Percentiles rank a stretch among this genome's conserved stretches.
These are phyloP conservation scores for Ptiloglossa arizonensis DNA, from an alignment of 1,140 invertebrate genomes.

Conservation along the genomic window DNA sequence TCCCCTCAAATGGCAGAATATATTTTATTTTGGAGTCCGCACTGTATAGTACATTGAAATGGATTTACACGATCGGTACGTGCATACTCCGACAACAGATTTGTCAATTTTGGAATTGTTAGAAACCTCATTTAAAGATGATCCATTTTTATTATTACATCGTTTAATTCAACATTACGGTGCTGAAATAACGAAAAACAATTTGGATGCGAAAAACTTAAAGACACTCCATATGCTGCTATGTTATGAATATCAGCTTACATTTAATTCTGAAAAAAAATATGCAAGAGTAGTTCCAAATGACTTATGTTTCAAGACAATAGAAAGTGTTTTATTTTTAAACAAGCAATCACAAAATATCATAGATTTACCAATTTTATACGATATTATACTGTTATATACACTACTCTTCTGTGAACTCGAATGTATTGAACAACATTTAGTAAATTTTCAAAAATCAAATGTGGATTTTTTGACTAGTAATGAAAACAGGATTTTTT, in stretches of 20 bases:
- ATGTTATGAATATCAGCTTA: constrained; percentile 64
- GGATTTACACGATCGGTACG: constrained; percentile 70
- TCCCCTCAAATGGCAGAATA: too few species aligned
- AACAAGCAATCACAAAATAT: constrained; percentile 3
- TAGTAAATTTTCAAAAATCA: constrained; percentile 55
- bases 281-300: background rate
- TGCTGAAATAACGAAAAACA: constrained; percentile 30
- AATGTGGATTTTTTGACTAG: constrained; percentile 10
- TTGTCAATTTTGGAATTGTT: constrained; percentile 52
- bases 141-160: constrained; percentile 28
- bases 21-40: too few species aligned
- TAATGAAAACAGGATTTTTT: constrained; percentile 32
- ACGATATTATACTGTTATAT: constrained; percentile 66
- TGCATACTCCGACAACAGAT: constrained; percentile 49
- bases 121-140: constrained; percentile 17
- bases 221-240: constrained; percentile 59
- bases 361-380: constrained; percentile 50
- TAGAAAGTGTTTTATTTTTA: constrained; percentile 45
- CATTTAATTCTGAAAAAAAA: constrained; percentile 22
- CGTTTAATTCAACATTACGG: constrained; percentile 50
- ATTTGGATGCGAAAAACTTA: constrained; percentile 52
- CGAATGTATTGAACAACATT: constrained; percentile 43
- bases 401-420: constrained; percentile 55
- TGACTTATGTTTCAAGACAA: constrained; percentile 20
- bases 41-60: constrained; percentile 46